A percentile compares a stretch with the other conserved stretches of the same genome.
phyloP scores from a whole-genome alignment of 2,888 invertebrate species.

The Polylopha cassiicola region DNA sequence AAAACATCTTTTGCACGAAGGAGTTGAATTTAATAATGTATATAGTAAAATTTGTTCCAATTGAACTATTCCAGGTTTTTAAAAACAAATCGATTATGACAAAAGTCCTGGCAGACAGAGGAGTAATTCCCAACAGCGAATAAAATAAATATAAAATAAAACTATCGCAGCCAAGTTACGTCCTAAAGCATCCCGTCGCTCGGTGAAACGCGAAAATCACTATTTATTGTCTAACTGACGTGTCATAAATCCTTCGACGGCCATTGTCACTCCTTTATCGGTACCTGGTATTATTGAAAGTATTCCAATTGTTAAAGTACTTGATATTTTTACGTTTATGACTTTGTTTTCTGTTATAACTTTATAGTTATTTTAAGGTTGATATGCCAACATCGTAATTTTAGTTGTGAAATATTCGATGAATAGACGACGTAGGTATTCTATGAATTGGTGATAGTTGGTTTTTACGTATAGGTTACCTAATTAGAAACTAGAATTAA shows the following conservation, averaged over 20 bases:
- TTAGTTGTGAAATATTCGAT: no score
- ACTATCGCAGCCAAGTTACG: constrained; percentile 30
- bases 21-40: no score
- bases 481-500: no score
- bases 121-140: no score
- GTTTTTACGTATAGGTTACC: no score
- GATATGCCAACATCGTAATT: not conserved
- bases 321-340: constrained; percentile 18
- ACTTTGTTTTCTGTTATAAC: constrained; percentile 7
- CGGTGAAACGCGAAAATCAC: constrained; percentile 69
- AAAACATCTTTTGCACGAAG: no score
- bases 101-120: no score
- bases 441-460: no score
- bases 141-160: not conserved
- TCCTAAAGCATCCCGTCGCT: constrained; percentile 45
- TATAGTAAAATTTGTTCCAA: no score
- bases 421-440: no score
- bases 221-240: constrained; percentile 74
- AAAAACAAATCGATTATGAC: no score
- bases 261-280: constrained; percentile 56
- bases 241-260: constrained; percentile 63
- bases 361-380: constrained; percentile 3
- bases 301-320: constrained; percentile 18
- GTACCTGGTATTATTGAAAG: constrained; percentile 31
- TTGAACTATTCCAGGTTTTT: no score